Evolutionary conservation across 2,888 invertebrate species (phyloP).

Genomic region (Tenthredo mesomela): DNA sequence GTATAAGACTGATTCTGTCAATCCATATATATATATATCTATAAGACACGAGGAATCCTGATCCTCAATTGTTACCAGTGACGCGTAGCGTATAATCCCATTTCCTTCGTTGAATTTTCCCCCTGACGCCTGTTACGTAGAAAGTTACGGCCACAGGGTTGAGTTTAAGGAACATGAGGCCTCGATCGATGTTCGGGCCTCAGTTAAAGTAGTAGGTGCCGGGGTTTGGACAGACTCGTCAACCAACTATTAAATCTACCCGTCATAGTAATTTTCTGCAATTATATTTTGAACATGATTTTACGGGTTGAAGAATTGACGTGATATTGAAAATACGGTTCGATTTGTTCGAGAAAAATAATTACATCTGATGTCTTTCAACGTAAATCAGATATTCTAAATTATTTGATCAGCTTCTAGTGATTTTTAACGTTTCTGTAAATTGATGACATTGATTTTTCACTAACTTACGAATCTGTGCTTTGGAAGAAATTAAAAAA

Average conservation of each 20-base stretch:
- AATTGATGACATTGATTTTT: not conserved
- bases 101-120: slow-evolving; percentile 3
- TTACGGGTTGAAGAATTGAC: not conserved
- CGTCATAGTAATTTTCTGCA: not conserved
- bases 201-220: slow-evolving; percentile 2
- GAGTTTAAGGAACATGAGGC: slow-evolving; percentile 8
- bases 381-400: not conserved
- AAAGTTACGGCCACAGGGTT: slow-evolving; percentile 39
- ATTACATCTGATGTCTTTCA: too few species aligned
- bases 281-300: not conserved
- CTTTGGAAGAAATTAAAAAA: too few species aligned
- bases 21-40: not conserved
- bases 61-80: slow-evolving; percentile 24
- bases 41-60: slow-evolving; percentile 6
- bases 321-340: not conserved
- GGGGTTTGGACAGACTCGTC: slow-evolving; percentile 20
- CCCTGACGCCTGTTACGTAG: slow-evolving; percentile 23
- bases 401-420: not conserved
- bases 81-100: slow-evolving; percentile 15
- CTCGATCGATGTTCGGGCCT: not conserved
- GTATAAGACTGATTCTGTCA: not conserved
- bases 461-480: not conserved
- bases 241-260: not conserved
- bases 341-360: not conserved
- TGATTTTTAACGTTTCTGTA: not conserved